Evolutionary conservation across 1,140 invertebrate species (phyloP).

Genomic region (Acarapis woodi): DNA sequence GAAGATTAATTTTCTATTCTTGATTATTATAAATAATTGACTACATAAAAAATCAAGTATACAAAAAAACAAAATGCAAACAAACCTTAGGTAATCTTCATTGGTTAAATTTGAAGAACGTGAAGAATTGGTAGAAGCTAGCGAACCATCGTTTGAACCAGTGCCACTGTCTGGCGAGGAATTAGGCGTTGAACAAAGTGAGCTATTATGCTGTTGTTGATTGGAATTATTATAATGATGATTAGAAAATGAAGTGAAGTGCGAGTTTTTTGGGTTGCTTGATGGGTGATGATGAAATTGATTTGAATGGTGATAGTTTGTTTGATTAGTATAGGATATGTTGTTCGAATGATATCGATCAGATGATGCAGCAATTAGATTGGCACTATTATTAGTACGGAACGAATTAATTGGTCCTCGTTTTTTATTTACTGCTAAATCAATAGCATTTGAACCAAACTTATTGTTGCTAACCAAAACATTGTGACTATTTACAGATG

Average conservation of each 20-base stretch:
- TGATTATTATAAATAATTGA: background rate
- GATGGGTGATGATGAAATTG: background rate
- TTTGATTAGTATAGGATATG: background rate
- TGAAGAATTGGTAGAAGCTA: background rate
- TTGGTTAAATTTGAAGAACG: slow-evolving; percentile 5
- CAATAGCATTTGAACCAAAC: background rate
- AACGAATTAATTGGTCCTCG: too few species aligned
- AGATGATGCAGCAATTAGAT: background rate
- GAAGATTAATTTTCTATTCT: background rate
- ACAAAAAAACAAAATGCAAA: background rate
- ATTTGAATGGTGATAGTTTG: background rate
- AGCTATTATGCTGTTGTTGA: background rate
- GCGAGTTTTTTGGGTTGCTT: background rate
- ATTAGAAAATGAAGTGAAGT: too few species aligned
- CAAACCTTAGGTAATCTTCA: slow-evolving; percentile 1
- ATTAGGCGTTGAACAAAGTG: slow-evolving; percentile 7
- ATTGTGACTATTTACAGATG: too few species aligned
- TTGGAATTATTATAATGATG: background rate
- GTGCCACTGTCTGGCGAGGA: slow-evolving; percentile 8
- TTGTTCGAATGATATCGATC: background rate
- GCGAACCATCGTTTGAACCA: slow-evolving; percentile 7
- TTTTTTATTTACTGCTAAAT: too few species aligned
- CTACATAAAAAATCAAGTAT: background rate
- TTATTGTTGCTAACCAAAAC: too few species aligned
- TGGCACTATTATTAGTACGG: too few species aligned